phyloP scores from a whole-genome alignment of 1,140 invertebrate species.

The Pygmarrhopalites habei region DNA sequence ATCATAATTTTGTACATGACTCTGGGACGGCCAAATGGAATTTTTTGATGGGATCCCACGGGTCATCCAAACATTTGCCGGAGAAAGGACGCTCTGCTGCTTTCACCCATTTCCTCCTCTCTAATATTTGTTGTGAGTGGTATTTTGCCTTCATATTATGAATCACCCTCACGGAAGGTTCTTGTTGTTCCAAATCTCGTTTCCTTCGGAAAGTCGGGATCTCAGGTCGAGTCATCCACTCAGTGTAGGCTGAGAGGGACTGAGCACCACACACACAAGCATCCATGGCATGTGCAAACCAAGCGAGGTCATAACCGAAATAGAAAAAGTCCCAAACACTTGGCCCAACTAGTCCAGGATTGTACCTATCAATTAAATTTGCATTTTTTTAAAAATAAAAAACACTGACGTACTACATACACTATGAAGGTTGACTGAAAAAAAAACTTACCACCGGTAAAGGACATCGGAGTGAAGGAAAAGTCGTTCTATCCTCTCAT shows the following conservation, averaged over 20 bases:
- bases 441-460: neutral
- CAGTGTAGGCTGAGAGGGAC: neutral
- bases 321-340: conserved; percentile 4
- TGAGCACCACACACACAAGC: neutral
- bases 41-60: too few species aligned
- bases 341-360: neutral
- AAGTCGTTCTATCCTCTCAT: conserved; percentile 2
- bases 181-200: neutral
- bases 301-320: neutral
- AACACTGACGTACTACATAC: neutral
- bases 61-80: too few species aligned
- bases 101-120: too few species aligned
- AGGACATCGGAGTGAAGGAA: neutral
- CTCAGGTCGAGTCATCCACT: neutral
- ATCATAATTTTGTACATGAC: too few species aligned
- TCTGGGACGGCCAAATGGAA: too few species aligned
- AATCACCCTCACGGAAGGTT: too few species aligned
- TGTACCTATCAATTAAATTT: neutral
- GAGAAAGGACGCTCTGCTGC: too few species aligned
- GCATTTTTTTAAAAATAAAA: neutral
- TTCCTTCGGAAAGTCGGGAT: conserved; percentile 3
- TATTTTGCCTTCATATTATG: too few species aligned
- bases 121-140: too few species aligned
- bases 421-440: too few species aligned
- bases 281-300: neutral